Base-by-base conservation (phyloP, 2,888 invertebrate species). In the Helleia helle region DNA sequence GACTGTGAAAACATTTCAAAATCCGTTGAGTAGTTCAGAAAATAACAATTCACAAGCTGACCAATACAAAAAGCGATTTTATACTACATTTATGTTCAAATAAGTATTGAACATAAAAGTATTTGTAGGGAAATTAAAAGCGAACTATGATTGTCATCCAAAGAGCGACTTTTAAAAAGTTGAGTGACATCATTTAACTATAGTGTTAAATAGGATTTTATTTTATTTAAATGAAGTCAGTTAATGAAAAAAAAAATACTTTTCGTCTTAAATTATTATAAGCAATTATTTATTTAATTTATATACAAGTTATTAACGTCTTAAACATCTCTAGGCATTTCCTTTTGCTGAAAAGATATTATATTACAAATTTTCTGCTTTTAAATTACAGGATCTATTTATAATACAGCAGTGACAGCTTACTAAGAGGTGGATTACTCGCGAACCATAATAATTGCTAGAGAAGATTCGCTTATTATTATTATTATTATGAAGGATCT, bases 151-250 rank as follows among this genome's bases (percentile, higher is more conserved):
- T 13, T 8, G 27, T 27, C 9, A 15, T 17, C 15, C 9, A 17
- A 31, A 17, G 9, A 17, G 3, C 7, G 31, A 11, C 15, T 5
- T 5, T 15, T 30, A 14, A 17, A 31, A 9, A 31, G 17, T 17
- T 31, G 17, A 17, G 31, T 31, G 17, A 31, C 17, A 31, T 31
- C 31, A 31, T 31, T 17, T 18, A 31, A 15, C n/a, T n/a, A n/a
- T n/a, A n/a, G n/a, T n/a, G n/a, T n/a, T n/a, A n/a, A n/a, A n/a
- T n/a, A n/a, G n/a, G n/a, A n/a, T n/a, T n/a, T n/a, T n/a, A n/a
- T n/a, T n/a, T n/a, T n/a, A n/a, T n/a, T n/a, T n/a, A n/a, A n/a
- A n/a, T n/a, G n/a, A n/a, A n/a, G n/a, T n/a, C n/a, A n/a, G n/a
- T n/a, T n/a, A n/a, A n/a, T n/a, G n/a, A n/a, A n/a, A n/a, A n/a